These are phyloP conservation scores for Lingula anatina DNA, from an alignment of 2,888 invertebrate genomes.

Conservation along the genomic window DNA sequence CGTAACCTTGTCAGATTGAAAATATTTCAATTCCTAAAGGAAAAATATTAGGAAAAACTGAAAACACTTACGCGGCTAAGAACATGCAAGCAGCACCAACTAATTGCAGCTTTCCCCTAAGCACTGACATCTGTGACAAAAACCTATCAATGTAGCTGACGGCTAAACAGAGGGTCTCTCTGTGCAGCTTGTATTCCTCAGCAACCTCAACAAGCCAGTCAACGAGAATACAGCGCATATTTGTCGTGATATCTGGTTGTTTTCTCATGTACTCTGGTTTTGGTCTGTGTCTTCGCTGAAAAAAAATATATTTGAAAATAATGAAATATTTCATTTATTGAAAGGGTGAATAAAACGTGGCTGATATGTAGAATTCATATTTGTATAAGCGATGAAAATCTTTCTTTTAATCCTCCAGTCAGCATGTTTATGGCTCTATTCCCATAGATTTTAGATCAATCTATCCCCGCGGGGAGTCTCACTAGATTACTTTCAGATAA, in stretches of 20 bases:
- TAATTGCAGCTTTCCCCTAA: conserved; percentile 85
- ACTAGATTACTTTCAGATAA: too few relatives aligned
- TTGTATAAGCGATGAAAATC: background rate
- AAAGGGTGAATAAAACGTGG: too few relatives aligned
- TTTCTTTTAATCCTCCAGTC: background rate
- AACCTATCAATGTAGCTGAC: conserved; percentile 93
- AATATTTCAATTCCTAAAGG: too few relatives aligned
- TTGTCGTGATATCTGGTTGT: conserved; percentile 85
- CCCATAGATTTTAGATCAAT: too few relatives aligned
- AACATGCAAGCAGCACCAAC: conserved; percentile 97
- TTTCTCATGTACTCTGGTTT: conserved; percentile 85
- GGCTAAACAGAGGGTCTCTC: conserved; percentile 85
- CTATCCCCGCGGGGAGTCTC: too few relatives aligned
- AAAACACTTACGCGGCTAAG: conserved; percentile 67
- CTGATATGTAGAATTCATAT: background rate
- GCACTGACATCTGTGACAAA: conserved; percentile 90
- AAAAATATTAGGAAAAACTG: too few relatives aligned
- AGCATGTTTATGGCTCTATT: background rate
- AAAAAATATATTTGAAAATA: conserved; percentile 7
- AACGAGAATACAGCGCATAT: conserved; percentile 89
- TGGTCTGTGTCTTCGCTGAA: conserved; percentile 60
- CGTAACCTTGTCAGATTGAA: too few relatives aligned
- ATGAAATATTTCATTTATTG: background rate
- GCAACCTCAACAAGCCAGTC: conserved; percentile 98
- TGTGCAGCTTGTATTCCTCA: conserved; percentile 84